Conservation (phyloP, 2,888 invertebrate species). For the Melinopterus prodromus region DNA sequence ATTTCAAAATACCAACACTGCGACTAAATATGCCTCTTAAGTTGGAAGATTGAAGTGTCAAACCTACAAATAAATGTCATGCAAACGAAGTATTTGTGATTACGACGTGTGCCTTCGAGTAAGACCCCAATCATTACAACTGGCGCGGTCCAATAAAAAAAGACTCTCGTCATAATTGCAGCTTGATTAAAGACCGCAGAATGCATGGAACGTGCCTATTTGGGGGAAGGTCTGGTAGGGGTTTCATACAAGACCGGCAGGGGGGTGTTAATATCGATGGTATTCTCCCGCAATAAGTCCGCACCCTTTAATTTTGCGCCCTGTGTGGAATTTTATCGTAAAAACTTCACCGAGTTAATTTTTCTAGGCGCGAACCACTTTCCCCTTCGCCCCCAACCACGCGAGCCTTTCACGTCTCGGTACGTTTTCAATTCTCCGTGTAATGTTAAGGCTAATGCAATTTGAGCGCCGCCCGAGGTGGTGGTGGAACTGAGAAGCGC, state of each 20-base stretch:
- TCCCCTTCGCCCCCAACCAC: conserved; percentile 41
- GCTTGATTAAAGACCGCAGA: conserved; percentile 60
- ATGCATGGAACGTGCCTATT: conserved; percentile 35
- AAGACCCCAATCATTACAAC: conserved; percentile 50
- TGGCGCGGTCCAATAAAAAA: neutral
- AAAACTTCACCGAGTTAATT: neutral
- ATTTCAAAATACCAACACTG: neutral
- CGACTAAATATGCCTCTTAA: neutral
- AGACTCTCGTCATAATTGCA: conserved; percentile 56
- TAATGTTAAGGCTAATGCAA: conserved; percentile 65
- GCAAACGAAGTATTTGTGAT: conserved; percentile 60
- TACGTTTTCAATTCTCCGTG: conserved; percentile 64
- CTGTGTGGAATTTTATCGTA: neutral
- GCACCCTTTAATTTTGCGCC: neutral
- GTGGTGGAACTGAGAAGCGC: conserved; percentile 53
- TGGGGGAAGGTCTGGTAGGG: neutral
- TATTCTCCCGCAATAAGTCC: neutral
- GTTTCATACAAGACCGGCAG: neutral
- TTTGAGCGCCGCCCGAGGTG: conserved; percentile 58
- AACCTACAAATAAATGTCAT: conserved; percentile 33
- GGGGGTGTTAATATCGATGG: neutral
- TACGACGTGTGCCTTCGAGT: conserved; percentile 58
- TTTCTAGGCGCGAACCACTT: neutral
- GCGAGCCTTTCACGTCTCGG: conserved; percentile 60
- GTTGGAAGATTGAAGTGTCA: neutral